Percentiles rank a stretch among this genome's conserved stretches.
These are phyloP conservation scores for Ranitomeya variabilis DNA, from an alignment of 2,113 vertebrate genomes.

Conservation along the genomic window DNA sequence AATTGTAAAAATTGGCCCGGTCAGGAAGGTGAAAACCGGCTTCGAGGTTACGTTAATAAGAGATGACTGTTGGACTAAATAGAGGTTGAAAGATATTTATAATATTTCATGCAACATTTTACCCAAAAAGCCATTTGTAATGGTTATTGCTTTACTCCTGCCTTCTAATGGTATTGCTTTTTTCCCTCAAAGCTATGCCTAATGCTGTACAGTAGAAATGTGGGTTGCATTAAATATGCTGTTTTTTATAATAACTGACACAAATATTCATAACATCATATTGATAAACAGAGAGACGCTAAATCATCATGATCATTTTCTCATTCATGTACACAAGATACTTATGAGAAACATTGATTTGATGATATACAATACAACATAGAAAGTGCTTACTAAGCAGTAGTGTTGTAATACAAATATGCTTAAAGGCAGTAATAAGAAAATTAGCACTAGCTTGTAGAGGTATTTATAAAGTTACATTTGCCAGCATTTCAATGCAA, in stretches of 20 bases:
- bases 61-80: background rate
- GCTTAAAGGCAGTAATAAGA: no score
- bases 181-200: background rate
- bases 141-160: background rate
- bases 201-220: background rate
- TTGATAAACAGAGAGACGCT: background rate
- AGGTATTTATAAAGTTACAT: no score
- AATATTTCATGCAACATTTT: background rate
- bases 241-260: background rate
- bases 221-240: constrained; percentile 1
- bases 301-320: background rate
- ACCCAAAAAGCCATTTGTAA: constrained; percentile 47
- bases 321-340: background rate
- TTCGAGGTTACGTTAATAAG: no score
- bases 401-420: no score
- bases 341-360: background rate
- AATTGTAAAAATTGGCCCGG: no score
- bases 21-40: no score
- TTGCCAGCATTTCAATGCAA: no score
- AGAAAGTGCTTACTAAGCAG: no score
- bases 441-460: no score
- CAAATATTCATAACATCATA: background rate
- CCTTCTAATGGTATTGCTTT: constrained; percentile 13
- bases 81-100: constrained; percentile 4
- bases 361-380: no score